phyloP scores from a whole-genome alignment of 2,888 invertebrate species.

The Melinaea menophilus region DNA sequence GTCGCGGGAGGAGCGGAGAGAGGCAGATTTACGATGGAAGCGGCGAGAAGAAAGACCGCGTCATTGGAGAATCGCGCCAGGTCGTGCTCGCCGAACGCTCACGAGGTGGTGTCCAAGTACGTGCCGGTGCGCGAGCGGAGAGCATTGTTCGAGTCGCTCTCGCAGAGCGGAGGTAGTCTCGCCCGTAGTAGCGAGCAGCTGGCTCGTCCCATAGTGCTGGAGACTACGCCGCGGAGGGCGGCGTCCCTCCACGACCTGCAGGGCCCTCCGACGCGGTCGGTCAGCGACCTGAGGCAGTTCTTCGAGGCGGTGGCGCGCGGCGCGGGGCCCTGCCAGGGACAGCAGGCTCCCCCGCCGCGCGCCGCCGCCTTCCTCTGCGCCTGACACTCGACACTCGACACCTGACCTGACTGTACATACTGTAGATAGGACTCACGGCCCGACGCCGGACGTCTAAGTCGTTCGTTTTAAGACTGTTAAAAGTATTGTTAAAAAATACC shows the following conservation, averaged over 20 bases:
- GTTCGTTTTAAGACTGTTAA: constrained; percentile 77
- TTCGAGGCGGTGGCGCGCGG: constrained; percentile 80
- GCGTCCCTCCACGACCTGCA: constrained; percentile 82
- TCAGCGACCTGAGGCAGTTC: constrained; percentile 83
- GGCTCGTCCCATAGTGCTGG: constrained; percentile 57
- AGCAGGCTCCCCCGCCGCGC: constrained; percentile 58
- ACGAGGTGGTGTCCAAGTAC: constrained; percentile 77
- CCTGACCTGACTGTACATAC: constrained; percentile 52
- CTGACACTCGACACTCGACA: constrained; percentile 36
- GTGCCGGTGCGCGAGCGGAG: constrained; percentile 84
- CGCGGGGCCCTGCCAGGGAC: constrained; percentile 49
- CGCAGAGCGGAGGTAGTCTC: constrained; percentile 79
- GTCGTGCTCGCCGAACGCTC: constrained; percentile 70
- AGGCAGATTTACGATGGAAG: constrained; percentile 63
- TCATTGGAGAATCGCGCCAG: constrained; percentile 65
- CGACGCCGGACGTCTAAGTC: constrained; percentile 70
- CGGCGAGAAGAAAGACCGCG: constrained; percentile 66
- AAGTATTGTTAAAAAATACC: constrained; percentile 75
- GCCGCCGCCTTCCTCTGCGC: constrained; percentile 65
- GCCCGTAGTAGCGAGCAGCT: constrained; percentile 82
- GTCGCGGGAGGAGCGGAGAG: constrained; percentile 63
- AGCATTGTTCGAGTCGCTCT: constrained; percentile 83
- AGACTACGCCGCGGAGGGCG: constrained; percentile 78
- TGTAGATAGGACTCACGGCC: constrained; percentile 64
- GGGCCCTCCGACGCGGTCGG: constrained; percentile 75